Conservation (phyloP, 2,888 invertebrate species). For the Trissonchulus latispiculum region DNA sequence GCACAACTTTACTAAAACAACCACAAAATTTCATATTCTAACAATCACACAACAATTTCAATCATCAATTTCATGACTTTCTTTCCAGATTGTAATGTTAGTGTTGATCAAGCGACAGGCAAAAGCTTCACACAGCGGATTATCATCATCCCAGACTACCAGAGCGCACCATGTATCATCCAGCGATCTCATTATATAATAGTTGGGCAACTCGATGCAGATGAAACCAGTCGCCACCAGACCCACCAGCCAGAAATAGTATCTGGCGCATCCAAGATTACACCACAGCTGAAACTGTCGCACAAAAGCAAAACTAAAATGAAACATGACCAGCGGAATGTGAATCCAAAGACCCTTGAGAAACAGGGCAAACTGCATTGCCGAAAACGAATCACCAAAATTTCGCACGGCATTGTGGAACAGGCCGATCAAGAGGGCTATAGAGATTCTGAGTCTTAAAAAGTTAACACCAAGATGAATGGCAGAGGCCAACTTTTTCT, state of each 20-base stretch:
- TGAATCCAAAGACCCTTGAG: constrained; percentile 15
- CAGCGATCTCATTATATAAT: neutral
- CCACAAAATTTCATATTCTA: too few species aligned
- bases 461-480: constrained; percentile 10
- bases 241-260: constrained; percentile 11
- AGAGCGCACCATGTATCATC: constrained; percentile 9
- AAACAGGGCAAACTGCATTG: neutral
- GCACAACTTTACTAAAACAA: too few species aligned
- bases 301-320: neutral
- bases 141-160: neutral
- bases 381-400: neutral
- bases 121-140: neutral
- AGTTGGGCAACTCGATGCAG: constrained; percentile 14
- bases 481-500: constrained; percentile 10
- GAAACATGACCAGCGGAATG: constrained; percentile 6
- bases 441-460: neutral
- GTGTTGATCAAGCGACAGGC: neutral
- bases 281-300: constrained; percentile 5
- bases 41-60: too few species aligned
- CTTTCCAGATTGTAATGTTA: neutral
- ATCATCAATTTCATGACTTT: too few species aligned
- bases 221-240: neutral
- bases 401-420: neutral
- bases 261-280: constrained; percentile 7
- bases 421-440: neutral